Percentiles rank a stretch among this genome's conserved stretches.
These are phyloP conservation scores for Enteromius treurensis DNA, from an alignment of 2,797 vertebrate species.

Conservation along the genomic window DNA sequence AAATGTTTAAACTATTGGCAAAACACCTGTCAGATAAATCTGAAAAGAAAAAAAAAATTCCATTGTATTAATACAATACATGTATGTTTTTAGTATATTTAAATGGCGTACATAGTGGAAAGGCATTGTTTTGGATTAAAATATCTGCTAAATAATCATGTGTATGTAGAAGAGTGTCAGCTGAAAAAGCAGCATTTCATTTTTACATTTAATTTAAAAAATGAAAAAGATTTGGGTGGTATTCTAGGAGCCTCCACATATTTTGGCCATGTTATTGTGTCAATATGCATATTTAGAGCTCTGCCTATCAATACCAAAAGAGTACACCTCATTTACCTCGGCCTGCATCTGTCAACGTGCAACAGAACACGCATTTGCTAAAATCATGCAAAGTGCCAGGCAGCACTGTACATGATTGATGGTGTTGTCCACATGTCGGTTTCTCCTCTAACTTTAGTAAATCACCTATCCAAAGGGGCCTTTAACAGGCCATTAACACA, in stretches of 20 bases:
- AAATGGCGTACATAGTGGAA: background rate
- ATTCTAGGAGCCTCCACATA: background rate
- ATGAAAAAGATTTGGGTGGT: background rate
- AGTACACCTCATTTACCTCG: constrained; percentile 51
- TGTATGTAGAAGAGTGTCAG: background rate
- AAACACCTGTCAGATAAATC: background rate
- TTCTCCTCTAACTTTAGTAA: constrained; percentile 46
- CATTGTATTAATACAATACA: background rate
- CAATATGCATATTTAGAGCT: background rate
- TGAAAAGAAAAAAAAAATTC: background rate
- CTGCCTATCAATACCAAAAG: background rate
- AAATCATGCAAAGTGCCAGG: constrained; percentile 17
- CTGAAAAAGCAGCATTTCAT: background rate
- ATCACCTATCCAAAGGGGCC: constrained; percentile 43
- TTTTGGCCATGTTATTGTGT: background rate
- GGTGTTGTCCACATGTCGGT: constrained; percentile 36
- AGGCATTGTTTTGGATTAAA: background rate
- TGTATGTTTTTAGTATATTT: background rate
- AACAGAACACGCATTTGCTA: constrained; percentile 32
- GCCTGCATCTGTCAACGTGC: constrained; percentile 29
- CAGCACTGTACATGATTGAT: constrained; percentile 47
- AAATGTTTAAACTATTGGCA: too few relatives aligned
- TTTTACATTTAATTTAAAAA: too few relatives aligned
- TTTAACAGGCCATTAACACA: constrained; percentile 56
- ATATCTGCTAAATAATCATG: background rate